Percentiles rank a stretch among this genome's conserved stretches.
Evolutionary conservation across 2,888 invertebrate species (phyloP).

Genomic region (Suillia variegata): DNA sequence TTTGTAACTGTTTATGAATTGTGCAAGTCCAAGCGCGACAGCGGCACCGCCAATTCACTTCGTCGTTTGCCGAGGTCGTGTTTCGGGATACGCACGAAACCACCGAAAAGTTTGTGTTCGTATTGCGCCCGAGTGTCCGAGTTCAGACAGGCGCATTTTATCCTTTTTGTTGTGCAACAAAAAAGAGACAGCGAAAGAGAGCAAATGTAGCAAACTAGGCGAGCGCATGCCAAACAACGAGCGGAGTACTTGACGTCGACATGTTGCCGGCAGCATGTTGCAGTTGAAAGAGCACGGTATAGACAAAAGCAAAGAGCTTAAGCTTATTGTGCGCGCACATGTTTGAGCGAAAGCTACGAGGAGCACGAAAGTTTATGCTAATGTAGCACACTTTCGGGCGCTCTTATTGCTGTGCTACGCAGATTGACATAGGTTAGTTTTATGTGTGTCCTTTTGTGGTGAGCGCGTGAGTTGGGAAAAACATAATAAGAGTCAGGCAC

Average conservation of each 20-base stretch:
- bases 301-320: not conserved
- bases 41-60: slow-evolving; percentile 17
- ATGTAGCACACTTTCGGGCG: slow-evolving; percentile 19
- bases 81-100: slow-evolving; percentile 20
- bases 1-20: slow-evolving; percentile 54
- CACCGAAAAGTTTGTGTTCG: slow-evolving; percentile 4
- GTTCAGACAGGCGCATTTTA: slow-evolving; percentile 1
- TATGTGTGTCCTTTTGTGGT: not conserved
- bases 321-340: not conserved
- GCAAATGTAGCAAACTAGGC: too few relatives aligned
- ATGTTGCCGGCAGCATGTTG: slow-evolving; percentile 16
- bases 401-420: not conserved
- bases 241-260: too few relatives aligned
- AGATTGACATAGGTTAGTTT: slow-evolving; percentile 26
- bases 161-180: too few relatives aligned
- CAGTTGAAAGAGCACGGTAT: not conserved
- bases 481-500: too few relatives aligned
- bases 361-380: too few relatives aligned
- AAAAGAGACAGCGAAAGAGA: too few relatives aligned
- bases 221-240: too few relatives aligned
- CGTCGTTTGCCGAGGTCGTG: too few relatives aligned
- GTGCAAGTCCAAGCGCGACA: slow-evolving; percentile 29
- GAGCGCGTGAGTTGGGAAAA: too few relatives aligned
- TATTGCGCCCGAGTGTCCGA: not conserved
- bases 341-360: too few relatives aligned